phyloP scores from a whole-genome alignment of 1,140 invertebrate species.

The Pseudomyrmex sp. region DNA sequence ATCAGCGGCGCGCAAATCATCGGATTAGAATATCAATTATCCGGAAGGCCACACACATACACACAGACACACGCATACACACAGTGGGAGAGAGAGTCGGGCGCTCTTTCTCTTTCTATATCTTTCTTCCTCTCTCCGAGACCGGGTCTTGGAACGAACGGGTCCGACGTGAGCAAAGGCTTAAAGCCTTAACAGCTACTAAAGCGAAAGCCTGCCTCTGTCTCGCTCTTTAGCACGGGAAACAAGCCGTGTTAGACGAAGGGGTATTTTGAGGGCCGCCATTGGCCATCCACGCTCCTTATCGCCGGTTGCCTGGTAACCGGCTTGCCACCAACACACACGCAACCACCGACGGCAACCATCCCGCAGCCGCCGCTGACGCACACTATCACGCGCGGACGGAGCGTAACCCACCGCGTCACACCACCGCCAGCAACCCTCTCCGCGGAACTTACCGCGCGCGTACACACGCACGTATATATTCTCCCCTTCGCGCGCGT shows the following conservation, averaged over 20 bases:
- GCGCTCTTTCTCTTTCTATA: no score
- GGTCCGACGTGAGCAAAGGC: slow-evolving; percentile 59
- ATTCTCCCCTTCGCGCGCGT: background rate
- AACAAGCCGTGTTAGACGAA: slow-evolving; percentile 84
- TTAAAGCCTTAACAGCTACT: slow-evolving; percentile 85
- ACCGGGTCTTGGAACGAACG: slow-evolving; percentile 62
- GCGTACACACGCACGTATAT: background rate
- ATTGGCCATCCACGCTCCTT: slow-evolving; percentile 84
- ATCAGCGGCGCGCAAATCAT: background rate
- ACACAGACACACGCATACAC: no score
- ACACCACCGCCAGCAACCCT: slow-evolving; percentile 35
- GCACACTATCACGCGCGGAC: slow-evolving; percentile 71
- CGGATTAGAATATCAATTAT: slow-evolving; percentile 83
- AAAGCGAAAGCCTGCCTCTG: slow-evolving; percentile 82
- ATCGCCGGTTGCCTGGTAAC: slow-evolving; percentile 84
- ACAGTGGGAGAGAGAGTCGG: background rate
- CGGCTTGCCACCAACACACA: slow-evolving; percentile 77
- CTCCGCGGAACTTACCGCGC: slow-evolving; percentile 10
- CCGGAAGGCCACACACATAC: slow-evolving; percentile 44
- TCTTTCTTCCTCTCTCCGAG: slow-evolving; percentile 6
- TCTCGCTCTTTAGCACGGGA: slow-evolving; percentile 82
- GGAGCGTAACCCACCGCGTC: slow-evolving; percentile 68
- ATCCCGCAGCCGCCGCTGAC: slow-evolving; percentile 65
- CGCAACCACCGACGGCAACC: slow-evolving; percentile 66
- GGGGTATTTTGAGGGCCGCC: slow-evolving; percentile 83